Base-by-base conservation (phyloP, 2,797 vertebrate species). In the Leptodactylus fallax region DNA sequence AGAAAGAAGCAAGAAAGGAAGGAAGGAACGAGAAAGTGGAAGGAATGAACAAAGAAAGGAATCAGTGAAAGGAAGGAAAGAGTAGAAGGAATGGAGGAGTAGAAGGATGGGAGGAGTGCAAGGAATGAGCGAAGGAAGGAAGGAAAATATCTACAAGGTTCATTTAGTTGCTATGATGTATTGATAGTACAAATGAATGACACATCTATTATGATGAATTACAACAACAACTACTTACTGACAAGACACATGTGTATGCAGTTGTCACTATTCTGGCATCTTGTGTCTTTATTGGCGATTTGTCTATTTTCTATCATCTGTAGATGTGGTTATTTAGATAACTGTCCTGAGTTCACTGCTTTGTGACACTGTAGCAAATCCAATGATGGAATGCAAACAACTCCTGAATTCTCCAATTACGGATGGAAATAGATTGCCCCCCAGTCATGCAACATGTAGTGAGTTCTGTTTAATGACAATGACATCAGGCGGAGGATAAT, bases 401-500 rank as follows among this genome's bases (percentile, higher is more conserved):
- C 58, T 53, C 71, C 69, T 19, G 58, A 67, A 47, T 83, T 17
- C 71, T 87, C 71, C 80, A 87, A 83, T 87, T 87, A 77, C 49
- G 17, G 47, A 82, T 87, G 71, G 27, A 83, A 82, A 87, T 83
- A 53, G 49, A 23, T 63, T 78, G 86, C 86, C 80, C 80, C 60
- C 60, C 65, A 78, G 86, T 69, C 74, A 87, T 77, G 81, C 63
- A 83, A 63, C 79, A 83, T 67, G 60, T 78, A 78, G 61, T 47
- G 78, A 71, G 51, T 83, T 78, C 25, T 45, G 72, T 23, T 63
- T 63, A 83, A 83, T 87, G 81, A 87, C 72, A 87, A 67, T 78
- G 80, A 83, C 58, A 83, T 83, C 60, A 83, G 60, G 67, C 85
- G 13, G 78, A 71, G 76, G 86, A 80, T 83, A 87, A 87, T 83